Conservation (phyloP, 64 coral and sea anemone species). For the Pachyseris speciosa region DNA sequence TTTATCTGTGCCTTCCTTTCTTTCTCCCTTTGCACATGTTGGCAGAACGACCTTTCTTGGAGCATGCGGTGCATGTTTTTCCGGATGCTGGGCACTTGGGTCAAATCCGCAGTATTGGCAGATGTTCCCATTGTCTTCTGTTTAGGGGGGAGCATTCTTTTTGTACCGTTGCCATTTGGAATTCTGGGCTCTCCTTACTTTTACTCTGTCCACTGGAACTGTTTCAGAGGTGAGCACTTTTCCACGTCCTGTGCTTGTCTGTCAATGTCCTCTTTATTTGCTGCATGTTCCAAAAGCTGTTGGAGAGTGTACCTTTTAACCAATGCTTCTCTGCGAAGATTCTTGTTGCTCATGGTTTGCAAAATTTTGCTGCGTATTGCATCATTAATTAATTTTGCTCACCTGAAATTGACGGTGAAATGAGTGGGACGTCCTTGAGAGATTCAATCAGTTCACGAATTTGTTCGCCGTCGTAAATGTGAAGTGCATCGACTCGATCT, state of each 20-base stretch:
- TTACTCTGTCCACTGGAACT: not conserved
- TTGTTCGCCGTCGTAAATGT: not conserved
- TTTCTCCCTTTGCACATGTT: constrained; percentile 10
- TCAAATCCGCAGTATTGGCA: constrained; percentile 28
- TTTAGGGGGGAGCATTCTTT: not conserved
- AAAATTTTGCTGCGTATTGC: constrained; percentile 5
- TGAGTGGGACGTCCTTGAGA: not conserved
- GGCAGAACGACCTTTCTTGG: constrained; percentile 34
- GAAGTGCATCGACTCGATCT: not conserved
- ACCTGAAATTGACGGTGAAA: not conserved
- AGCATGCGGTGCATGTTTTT: constrained; percentile 34
- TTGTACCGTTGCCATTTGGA: not conserved
- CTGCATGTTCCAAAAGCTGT: too few species aligned
- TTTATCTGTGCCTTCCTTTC: too few species aligned
- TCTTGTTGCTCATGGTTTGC: not conserved
- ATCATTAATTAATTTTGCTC: not conserved
- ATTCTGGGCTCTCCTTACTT: not conserved
- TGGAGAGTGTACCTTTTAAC: too few species aligned
- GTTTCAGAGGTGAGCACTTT: not conserved
- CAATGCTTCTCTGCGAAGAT: constrained; percentile 29
- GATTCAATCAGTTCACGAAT: not conserved
- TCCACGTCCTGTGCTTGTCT: too few species aligned
- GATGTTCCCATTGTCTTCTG: not conserved
- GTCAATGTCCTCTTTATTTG: too few species aligned
- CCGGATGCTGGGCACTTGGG: not conserved